These are phyloP conservation scores for Littorina saxatilis DNA, from an alignment of 1,140 invertebrate species.

Conservation along the genomic window DNA sequence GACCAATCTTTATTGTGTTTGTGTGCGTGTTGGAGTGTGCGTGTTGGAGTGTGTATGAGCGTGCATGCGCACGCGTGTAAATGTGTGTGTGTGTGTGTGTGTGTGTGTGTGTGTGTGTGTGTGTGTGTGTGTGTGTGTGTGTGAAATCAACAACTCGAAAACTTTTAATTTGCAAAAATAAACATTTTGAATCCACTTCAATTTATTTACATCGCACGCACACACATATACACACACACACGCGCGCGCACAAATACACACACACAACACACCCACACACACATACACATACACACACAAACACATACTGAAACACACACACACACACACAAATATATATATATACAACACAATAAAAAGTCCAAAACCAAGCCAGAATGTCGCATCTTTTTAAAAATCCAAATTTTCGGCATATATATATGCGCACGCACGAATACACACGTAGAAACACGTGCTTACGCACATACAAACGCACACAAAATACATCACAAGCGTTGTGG, in stretches of 20 bases:
- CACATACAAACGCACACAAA: slow-evolving; percentile 7
- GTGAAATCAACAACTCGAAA: background rate
- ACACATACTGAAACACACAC: no score
- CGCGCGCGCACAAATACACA: no score
- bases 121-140: slow-evolving; percentile 30
- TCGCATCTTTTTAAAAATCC: no score
- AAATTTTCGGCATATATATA: slow-evolving; percentile 6
- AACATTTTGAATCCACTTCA: background rate
- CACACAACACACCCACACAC: no score
- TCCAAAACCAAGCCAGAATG: no score
- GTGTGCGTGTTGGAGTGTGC: background rate
- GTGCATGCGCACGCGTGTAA: background rate
- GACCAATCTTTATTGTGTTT: background rate
- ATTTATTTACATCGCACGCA: no score
- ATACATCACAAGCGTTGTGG: background rate
- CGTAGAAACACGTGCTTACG: background rate
- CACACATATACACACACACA: no score
- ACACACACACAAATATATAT: background rate
- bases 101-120: slow-evolving; percentile 11
- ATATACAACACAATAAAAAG: background rate
- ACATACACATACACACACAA: no score
- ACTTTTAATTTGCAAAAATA: background rate
- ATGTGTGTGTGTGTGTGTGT: slow-evolving; percentile 15
- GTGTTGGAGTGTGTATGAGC: slow-evolving; percentile 7
- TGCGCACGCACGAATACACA: slow-evolving; percentile 22